Evolutionary conservation across 2,113 vertebrate genomes (phyloP).

Genomic region (Laticauda colubrina): DNA sequence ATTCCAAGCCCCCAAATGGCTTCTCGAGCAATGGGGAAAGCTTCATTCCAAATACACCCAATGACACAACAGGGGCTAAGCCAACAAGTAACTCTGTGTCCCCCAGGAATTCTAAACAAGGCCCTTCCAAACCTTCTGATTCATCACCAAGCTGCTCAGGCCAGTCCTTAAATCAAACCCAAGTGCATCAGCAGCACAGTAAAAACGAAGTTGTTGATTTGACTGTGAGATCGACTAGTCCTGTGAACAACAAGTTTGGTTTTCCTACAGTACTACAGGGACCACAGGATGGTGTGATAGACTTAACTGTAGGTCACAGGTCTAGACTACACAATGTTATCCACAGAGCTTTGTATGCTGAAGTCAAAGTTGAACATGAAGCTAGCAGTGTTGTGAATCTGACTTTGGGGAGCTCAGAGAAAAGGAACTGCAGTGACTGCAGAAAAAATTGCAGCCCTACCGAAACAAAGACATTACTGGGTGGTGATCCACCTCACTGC

Average conservation of each 20-base stretch:
- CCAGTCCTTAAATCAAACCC: slow-evolving; percentile 79
- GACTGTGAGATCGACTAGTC: slow-evolving; percentile 84
- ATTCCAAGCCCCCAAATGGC: slow-evolving; percentile 84
- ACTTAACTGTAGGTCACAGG: slow-evolving; percentile 88
- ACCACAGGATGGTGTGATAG: slow-evolving; percentile 90
- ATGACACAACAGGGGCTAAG: slow-evolving; percentile 78
- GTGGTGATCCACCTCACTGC: slow-evolving; percentile 70
- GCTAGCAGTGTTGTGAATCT: slow-evolving; percentile 77
- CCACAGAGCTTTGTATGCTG: slow-evolving; percentile 83
- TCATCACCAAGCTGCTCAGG: slow-evolving; percentile 80
- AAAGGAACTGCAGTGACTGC: slow-evolving; percentile 74
- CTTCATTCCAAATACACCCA: slow-evolving; percentile 80
- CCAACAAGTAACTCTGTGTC: slow-evolving; percentile 76
- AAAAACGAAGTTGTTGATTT: slow-evolving; percentile 83
- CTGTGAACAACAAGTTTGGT: slow-evolving; percentile 72
- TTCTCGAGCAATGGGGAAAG: slow-evolving; percentile 83
- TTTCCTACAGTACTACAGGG: slow-evolving; percentile 73
- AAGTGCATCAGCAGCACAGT: slow-evolving; percentile 75
- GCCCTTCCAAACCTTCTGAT: slow-evolving; percentile 74
- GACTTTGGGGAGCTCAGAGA: slow-evolving; percentile 72
- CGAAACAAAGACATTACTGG: slow-evolving; percentile 73
- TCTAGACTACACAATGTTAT: slow-evolving; percentile 90
- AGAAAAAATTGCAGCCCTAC: slow-evolving; percentile 77
- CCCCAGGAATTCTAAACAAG: slow-evolving; percentile 79
- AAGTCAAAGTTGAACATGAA: slow-evolving; percentile 88